Evolutionary conservation across 2,797 vertebrate genomes (phyloP).

Genomic region (Rhabdophis nuchalis): DNA sequence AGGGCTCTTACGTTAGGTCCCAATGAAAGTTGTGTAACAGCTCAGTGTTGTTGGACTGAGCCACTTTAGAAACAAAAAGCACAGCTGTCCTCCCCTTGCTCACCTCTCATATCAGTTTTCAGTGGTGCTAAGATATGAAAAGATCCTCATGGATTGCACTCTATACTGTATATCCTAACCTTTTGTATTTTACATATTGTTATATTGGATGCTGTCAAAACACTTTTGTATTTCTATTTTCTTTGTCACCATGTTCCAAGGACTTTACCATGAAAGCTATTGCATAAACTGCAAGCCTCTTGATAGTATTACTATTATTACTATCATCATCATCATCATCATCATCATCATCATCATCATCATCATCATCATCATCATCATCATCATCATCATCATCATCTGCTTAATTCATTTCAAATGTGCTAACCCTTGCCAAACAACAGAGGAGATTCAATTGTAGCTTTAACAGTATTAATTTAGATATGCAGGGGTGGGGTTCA

Average conservation of each 20-base stretch:
- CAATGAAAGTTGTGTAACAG: background rate
- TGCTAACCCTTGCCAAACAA: constrained; percentile 50
- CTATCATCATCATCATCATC: too few relatives aligned
- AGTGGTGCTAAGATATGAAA: background rate
- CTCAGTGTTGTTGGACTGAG: background rate
- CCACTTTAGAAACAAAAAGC: background rate
- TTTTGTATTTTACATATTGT: constrained; percentile 33
- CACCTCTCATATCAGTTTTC: constrained; percentile 1
- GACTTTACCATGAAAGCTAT: constrained; percentile 46
- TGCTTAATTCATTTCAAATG: constrained; percentile 59
- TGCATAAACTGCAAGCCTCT: constrained; percentile 44
- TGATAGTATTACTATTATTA: constrained; percentile 21
- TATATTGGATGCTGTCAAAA: constrained; percentile 37
- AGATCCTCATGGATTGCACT: background rate
- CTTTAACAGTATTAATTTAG: constrained; percentile 43
- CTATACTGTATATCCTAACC: constrained; percentile 21
- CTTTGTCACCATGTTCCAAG: constrained; percentile 31
- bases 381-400: constrained; percentile 52
- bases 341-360: constrained; percentile 4
- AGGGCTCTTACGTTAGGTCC: background rate
- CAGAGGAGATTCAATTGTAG: constrained; percentile 53
- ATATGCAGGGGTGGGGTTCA: constrained; percentile 24
- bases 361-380: constrained; percentile 20
- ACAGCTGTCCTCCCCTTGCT: constrained; percentile 5
- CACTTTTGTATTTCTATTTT: constrained; percentile 45